Evolutionary conservation across 1,140 invertebrate genomes (phyloP), one percentile per base, ranked within the genome.

Genomic region (Trichonephila clavipes): DNA sequence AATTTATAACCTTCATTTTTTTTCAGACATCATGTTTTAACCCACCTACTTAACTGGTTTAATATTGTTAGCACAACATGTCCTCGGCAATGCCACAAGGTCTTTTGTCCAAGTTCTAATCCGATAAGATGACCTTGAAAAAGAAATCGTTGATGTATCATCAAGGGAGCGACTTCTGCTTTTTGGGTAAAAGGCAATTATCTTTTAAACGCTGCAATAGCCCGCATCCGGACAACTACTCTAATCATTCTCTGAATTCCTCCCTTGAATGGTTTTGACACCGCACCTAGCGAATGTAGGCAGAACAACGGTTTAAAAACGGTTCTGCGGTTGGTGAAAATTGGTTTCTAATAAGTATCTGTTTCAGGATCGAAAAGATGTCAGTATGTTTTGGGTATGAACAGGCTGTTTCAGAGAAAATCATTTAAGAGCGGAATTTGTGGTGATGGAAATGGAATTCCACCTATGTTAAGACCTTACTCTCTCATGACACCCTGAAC

Each of bases 81-180:
- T 58, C n/a, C 44, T 28, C 8, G 44, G 7, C 24, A 14, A 59
- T 85, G 59, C 58, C 21, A 8, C 44, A 19, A 85, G 19, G 40
- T 51, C 82, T 64, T 64, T 88, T 88, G 85, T 88, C 61, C 51
- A 7, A 10, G 12, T 64, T 64, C 59, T 88, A 88, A 88, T 88
- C 61, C n/a, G 51, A 88, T 88, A 88, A 88, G 34, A n/a, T 21
- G 88, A n/a, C 88, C 88, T 89, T 89, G 62, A 62, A 58, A 69
- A 69, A 64, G 61, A 21, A 88, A 64, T 12, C 59, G 19, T 34
- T 40, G 34, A 19, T 28, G 12, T 44, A 21, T 18, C 16, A 62
- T 69, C 21, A 69, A 16, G 18, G 24, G 19, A 7, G n/a, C 14
- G 10, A 28, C 59, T 89, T 59, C 66, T 58, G 85, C 64, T 64